phyloP scores from a whole-genome alignment of 2,113 vertebrate genomes.

The Calyptommatus sinebrachiatus region DNA sequence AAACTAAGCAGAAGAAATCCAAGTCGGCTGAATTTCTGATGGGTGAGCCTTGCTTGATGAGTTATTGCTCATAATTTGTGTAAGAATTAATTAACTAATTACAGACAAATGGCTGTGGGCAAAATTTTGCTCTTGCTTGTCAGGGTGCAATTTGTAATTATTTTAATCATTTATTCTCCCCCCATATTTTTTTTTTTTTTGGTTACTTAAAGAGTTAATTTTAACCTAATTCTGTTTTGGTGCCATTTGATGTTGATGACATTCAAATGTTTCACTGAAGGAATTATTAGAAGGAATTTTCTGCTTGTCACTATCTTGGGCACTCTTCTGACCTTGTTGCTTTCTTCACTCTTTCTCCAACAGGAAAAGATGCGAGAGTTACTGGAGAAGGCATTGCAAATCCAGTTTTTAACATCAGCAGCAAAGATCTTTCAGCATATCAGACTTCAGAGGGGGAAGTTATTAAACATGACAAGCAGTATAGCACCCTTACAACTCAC shows the following conservation, averaged over 20 bases:
- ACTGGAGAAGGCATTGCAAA: constrained; percentile 80
- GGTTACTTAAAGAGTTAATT: constrained; percentile 88
- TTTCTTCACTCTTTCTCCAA: constrained; percentile 45
- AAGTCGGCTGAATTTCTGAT: constrained; percentile 99
- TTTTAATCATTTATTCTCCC: constrained; percentile 99
- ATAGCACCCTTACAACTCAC: constrained; percentile 89
- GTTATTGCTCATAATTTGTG: constrained; percentile 99
- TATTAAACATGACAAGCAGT: constrained; percentile 83
- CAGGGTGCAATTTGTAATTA: constrained; percentile 99
- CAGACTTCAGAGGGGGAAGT: constrained; percentile 76
- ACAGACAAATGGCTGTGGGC: constrained; percentile 99
- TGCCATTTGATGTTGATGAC: constrained; percentile 89
- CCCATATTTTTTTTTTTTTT: constrained; percentile 59
- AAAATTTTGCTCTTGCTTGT: constrained; percentile 99
- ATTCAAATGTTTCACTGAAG: constrained; percentile 80
- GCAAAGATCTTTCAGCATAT: constrained; percentile 75
- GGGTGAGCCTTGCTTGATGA: constrained; percentile 99
- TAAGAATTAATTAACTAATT: constrained; percentile 99
- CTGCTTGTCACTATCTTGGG: constrained; percentile 70
- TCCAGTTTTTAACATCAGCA: constrained; percentile 81
- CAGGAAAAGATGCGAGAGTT: constrained; percentile 75
- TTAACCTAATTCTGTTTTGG: constrained; percentile 99
- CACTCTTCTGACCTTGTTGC: constrained; percentile 77
- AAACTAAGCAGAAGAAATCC: constrained; percentile 99
- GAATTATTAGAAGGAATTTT: constrained; percentile 81